phyloP scores from a whole-genome alignment of 2,797 vertebrate genomes.

The Monodelphis domestica region DNA sequence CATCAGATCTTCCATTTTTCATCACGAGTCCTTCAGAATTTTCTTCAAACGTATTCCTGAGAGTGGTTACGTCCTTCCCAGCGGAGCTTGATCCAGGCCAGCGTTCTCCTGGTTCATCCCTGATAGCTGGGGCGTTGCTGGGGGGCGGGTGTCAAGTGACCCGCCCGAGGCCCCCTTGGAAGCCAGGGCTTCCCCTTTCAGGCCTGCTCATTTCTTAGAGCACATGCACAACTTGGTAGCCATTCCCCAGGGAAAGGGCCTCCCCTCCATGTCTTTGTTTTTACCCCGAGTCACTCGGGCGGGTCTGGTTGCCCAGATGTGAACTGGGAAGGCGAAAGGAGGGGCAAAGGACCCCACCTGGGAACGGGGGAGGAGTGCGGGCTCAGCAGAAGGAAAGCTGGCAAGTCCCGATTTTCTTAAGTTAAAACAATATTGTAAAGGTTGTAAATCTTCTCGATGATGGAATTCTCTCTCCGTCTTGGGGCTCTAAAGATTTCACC shows the following conservation, averaged over 20 bases:
- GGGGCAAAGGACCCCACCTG: not conserved
- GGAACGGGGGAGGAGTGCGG: too few relatives aligned
- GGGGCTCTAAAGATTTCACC: not conserved
- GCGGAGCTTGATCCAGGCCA: not conserved
- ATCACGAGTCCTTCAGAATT: not conserved
- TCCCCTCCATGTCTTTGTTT: too few relatives aligned
- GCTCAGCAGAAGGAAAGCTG: not conserved
- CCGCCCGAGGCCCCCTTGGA: too few relatives aligned
- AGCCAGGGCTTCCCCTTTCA: too few relatives aligned
- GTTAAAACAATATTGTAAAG: not conserved
- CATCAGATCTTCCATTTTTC: not conserved
- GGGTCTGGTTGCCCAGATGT: not conserved
- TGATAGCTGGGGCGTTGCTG: too few relatives aligned
- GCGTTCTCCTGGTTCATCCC: not conserved
- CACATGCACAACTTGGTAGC: too few relatives aligned
- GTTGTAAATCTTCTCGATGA: not conserved
- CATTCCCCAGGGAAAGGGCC: too few relatives aligned
- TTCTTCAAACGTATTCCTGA: not conserved
- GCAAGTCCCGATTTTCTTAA: not conserved
- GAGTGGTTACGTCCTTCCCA: not conserved
- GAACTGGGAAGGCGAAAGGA: not conserved
- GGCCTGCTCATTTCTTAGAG: too few relatives aligned
- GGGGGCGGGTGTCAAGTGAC: too few relatives aligned
- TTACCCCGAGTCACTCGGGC: not conserved
- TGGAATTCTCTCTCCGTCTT: not conserved